phyloP scores from a whole-genome alignment of 2,113 vertebrate species.

The Ictidomys tridecemlineatus region DNA sequence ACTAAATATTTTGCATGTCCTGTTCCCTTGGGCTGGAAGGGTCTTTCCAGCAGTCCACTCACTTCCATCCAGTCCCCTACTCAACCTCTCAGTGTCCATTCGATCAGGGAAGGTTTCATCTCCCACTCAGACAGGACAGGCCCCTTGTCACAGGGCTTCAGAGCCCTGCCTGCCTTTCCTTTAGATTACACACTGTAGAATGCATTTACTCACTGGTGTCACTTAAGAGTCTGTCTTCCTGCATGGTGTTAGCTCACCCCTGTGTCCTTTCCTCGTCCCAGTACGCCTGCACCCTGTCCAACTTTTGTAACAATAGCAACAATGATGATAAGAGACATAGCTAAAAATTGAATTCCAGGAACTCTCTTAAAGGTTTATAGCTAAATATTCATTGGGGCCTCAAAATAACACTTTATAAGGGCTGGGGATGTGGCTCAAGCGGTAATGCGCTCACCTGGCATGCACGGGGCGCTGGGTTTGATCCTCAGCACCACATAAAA shows the following conservation, averaged over 20 bases:
- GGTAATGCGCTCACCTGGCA: too few relatives aligned
- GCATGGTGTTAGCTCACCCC: neutral
- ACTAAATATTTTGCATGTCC: neutral
- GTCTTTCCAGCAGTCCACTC: too few relatives aligned
- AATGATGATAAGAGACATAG: neutral
- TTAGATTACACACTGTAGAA: neutral
- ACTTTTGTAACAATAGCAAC: neutral
- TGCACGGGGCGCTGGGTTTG: too few relatives aligned
- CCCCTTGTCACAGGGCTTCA: neutral
- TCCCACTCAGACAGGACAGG: neutral
- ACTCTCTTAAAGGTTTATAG: neutral
- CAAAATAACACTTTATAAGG: neutral
- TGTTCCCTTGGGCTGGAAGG: neutral
- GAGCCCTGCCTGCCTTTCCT: neutral
- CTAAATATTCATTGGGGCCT: neutral
- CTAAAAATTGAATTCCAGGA: neutral
- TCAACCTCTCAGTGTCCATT: neutral
- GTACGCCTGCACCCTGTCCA: neutral
- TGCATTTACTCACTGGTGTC: neutral
- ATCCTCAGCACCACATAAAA: too few relatives aligned
- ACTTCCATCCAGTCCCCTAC: neutral
- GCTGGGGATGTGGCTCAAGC: too few relatives aligned
- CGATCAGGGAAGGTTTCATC: neutral
- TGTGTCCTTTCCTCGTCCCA: neutral
- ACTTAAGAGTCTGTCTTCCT: neutral